Base-by-base conservation (phyloP, 2,797 vertebrate genomes). In the Strix occidentalis region DNA sequence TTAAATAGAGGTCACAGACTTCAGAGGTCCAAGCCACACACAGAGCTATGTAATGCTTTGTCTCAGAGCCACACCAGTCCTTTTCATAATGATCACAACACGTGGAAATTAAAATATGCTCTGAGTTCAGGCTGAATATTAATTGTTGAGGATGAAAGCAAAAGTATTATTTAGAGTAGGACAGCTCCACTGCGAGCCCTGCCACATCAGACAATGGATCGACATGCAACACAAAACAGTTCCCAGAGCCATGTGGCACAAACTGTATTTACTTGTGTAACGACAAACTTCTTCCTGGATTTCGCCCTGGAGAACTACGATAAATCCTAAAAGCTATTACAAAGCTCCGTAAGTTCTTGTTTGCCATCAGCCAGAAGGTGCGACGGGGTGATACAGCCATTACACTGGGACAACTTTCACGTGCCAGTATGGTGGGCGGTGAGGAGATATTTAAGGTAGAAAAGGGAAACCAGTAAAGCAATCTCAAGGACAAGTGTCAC, bases 161-260 rank as follows among this genome's bases (percentile, higher is more conserved):
- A 3, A 48, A 64, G 31, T 29, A 50, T 63, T 76, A 17, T 45
- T 65, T n/a, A 29, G 19, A 81, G 54, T 5, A 87, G 53, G 43
- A 28, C 29, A 80, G 57, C 37, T 84, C 33, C n/a, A 35, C 29
- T 12, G 37, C 0, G 5, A 82, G 57, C n/a, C 16, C 29, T 28
- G 24, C 24, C 0, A 0, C 7, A 3, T 63, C 28, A 63, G 50
- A 53, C 16, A 33, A 10, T 1, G 11, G n/a, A 43, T 16, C 0
- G 24, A 69, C 24, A 26, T 0, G 2, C 37, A 78, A 60, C 23
- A 37, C 33, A 39, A 21, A 39, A 25, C 21, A 11, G 29, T 10
- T 50, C 39, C 17, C 50, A 64, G 45, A 80, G 50, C n/a, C 60
- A 58, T 0, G 4, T 16, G 37, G 50, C 5, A 11, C 16, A 43